Evolutionary conservation across 2,888 invertebrate species (phyloP).

Genomic region (Cantharis flavilabris): DNA sequence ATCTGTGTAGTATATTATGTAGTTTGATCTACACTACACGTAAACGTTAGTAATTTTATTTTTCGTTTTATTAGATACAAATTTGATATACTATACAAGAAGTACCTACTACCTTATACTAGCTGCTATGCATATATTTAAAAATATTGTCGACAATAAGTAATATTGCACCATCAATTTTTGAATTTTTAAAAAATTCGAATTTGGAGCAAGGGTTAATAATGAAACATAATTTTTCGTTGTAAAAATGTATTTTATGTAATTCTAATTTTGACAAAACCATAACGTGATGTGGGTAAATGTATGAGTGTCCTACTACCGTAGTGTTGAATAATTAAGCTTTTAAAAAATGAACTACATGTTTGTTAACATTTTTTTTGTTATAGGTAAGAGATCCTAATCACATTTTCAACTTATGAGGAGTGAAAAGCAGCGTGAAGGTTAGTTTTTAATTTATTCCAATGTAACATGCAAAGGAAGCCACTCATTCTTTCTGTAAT

Average conservation of each 20-base stretch:
- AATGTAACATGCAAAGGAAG: not conserved
- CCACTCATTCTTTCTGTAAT: not conserved
- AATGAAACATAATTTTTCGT: no score
- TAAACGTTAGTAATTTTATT: no score
- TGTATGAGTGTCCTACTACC: not conserved
- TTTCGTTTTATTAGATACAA: no score
- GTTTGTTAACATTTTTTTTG: not conserved
- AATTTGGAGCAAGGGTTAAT: no score
- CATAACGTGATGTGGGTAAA: not conserved
- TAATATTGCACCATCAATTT: no score
- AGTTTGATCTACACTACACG: no score
- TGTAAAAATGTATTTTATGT: not conserved
- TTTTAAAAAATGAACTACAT: not conserved
- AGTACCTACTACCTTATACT: no score
- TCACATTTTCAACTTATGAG: not conserved
- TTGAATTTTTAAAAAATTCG: no score
- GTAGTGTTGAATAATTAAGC: not conserved
- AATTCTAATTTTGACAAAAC: not conserved
- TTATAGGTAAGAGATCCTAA: not conserved
- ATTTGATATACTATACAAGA: no score
- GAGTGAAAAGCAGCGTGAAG: not conserved
- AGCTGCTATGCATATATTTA: no score
- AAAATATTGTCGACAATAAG: no score
- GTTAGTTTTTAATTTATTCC: not conserved
- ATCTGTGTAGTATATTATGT: no score